Base-by-base conservation (phyloP, 2,888 invertebrate species). In the Aphodius sticticus region DNA sequence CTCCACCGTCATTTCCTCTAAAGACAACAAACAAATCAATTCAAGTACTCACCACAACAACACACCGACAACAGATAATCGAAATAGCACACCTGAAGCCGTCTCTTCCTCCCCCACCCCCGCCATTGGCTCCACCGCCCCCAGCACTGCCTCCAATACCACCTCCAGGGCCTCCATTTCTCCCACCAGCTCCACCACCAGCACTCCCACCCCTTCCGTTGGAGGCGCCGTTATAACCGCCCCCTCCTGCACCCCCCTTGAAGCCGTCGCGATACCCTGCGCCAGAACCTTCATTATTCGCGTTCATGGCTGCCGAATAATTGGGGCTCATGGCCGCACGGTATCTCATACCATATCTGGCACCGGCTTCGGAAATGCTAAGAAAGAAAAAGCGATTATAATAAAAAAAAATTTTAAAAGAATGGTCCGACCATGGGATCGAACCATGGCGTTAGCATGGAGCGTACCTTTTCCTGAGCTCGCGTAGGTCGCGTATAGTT, bases 111-210 rank as follows among this genome's bases (percentile, higher is more conserved):
- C 53, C 53, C 2, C 53, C 53, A 12, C 53, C 72, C n/a, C 76
- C 76, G 6, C n/a, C 16, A 37, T 38, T 37, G 1, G 16, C 38
- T 36, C 76, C 76, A 15, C n/a, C 16, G 16, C 76, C 53, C 12
- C 76, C 76, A 26, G 12, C 37, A 15, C 79, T 37, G 69, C 76
- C 53, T 53, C 53, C 53, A 53, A 53, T 53, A 53, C 53, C 53
- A 53, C 53, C 53, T 12, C 53, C 53, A 53, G 12, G 12, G 53
- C 53, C 6, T 2, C 53, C 3, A 26, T 26, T 26, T 26, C 26
- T 26, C 26, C 53, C 53, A 9, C 53, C 53, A 5, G 7, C 6
- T 6, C 53, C 53, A 1, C 53, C 53, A 5, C 53, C 53, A 5
- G 6, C 53, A 53, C 53, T 53, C 7, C 53, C 53, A 12, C 53